Evolutionary conservation across 1,140 invertebrate genomes (phyloP).

Genomic region (Caenorhabditis briggsae): DNA sequence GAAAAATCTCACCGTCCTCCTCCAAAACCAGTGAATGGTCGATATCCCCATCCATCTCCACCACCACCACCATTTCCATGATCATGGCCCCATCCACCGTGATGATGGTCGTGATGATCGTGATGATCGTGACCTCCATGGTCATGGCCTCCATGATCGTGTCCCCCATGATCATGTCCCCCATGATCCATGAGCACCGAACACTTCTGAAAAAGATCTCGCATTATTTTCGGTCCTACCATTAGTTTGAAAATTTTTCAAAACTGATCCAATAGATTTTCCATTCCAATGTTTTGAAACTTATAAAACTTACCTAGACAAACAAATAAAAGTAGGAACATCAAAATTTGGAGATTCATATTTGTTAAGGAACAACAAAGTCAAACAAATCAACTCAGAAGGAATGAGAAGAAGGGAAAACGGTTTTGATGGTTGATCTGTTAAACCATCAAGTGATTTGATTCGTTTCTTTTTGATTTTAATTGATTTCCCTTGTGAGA

Average conservation of each 20-base stretch:
- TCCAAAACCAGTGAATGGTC: constrained; percentile 31
- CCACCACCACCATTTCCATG: constrained; percentile 6
- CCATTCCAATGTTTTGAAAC: neutral
- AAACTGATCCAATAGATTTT: no score
- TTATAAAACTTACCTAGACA: neutral
- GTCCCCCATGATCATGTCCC: constrained; percentile 6
- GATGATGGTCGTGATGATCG: constrained; percentile 21
- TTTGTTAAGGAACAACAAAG: neutral
- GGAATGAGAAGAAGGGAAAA: neutral
- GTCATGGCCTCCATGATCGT: constrained; percentile 20
- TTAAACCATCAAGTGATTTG: constrained; percentile 1
- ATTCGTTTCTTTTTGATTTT: neutral
- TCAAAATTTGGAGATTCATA: neutral
- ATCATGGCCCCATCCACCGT: constrained; percentile 15
- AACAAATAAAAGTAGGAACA: neutral
- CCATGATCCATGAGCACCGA: constrained; percentile 6
- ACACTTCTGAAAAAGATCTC: neutral
- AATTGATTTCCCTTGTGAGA: neutral
- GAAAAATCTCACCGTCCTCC: neutral
- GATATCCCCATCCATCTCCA: constrained; percentile 32
- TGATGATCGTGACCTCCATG: neutral
- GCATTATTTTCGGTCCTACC: no score
- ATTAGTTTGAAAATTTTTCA: no score
- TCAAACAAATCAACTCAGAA: neutral
- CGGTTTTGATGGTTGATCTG: constrained; percentile 31